Percentiles rank a stretch among this genome's conserved stretches.
phyloP scores from a whole-genome alignment of 2,113 vertebrate genomes.

The Osmerus mordax region DNA sequence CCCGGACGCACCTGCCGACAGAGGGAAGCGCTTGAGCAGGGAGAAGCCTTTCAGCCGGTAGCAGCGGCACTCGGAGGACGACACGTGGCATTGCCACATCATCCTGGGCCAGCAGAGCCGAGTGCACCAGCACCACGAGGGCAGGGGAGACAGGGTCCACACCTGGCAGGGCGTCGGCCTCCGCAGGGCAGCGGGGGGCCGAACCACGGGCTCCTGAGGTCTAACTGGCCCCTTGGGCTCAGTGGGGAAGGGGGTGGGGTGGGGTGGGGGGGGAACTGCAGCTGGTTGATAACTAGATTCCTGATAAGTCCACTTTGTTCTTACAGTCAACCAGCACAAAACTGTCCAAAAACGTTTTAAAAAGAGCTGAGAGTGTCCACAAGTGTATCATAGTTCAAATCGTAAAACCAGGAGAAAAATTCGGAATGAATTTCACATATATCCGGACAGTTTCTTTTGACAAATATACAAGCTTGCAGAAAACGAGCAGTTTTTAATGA shows the following conservation, averaged over 20 bases:
- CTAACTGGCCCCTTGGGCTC: constrained; percentile 2
- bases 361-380: neutral
- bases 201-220: constrained; percentile 28
- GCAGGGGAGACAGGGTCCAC: constrained; percentile 40
- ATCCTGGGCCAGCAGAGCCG: constrained; percentile 78
- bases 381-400: neutral
- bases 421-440: neutral
- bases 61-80: constrained; percentile 94
- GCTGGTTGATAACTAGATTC: constrained; percentile 7
- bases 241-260: constrained; percentile 10
- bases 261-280: neutral
- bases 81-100: constrained; percentile 97
- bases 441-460: constrained; percentile 6
- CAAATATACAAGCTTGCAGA: constrained; percentile 8
- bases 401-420: neutral
- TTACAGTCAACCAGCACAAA: constrained; percentile 4
- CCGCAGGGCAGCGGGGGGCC: constrained; percentile 55
- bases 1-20: constrained; percentile 80
- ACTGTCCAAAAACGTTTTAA: neutral
- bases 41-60: constrained; percentile 90
- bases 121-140: constrained; percentile 64
- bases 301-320: neutral
- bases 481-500: constrained; percentile 17
- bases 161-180: constrained; percentile 40
- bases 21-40: constrained; percentile 90